phyloP scores from a whole-genome alignment of 2,888 invertebrate species.

The Alsophila aescularia region DNA sequence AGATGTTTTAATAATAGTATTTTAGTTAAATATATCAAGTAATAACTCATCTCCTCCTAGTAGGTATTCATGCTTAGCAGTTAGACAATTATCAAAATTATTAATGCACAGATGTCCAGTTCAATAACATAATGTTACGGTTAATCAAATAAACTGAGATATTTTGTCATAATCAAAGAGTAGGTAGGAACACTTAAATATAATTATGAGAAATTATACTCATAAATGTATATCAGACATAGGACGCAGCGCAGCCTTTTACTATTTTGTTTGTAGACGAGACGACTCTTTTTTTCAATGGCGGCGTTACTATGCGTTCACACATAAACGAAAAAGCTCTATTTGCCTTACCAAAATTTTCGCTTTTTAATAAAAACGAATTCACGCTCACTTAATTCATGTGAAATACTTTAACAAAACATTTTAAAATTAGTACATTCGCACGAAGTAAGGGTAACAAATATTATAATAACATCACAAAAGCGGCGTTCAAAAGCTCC shows the following conservation, averaged over 20 bases:
- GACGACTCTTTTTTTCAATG: slow-evolving; percentile 19
- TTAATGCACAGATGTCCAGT: not conserved
- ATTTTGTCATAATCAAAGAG: slow-evolving; percentile 10
- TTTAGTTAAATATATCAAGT: not conserved
- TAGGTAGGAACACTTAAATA: not conserved
- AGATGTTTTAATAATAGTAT: not conserved
- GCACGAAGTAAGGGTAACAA: not conserved
- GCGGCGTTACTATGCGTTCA: slow-evolving; percentile 24
- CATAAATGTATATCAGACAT: slow-evolving; percentile 10
- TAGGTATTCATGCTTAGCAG: not conserved
- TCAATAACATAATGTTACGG: not conserved
- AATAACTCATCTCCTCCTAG: not conserved
- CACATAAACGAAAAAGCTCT: slow-evolving; percentile 16
- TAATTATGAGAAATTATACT: slow-evolving; percentile 23
- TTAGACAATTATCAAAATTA: not conserved
- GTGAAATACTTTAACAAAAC: too few relatives aligned
- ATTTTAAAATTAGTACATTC: not conserved
- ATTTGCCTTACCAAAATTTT: not conserved
- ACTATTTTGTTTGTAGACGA: slow-evolving; percentile 20
- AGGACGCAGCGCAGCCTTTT: slow-evolving; percentile 14
- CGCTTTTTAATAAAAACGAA: not conserved
- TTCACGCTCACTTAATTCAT: not conserved
- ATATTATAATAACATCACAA: slow-evolving; percentile 2
- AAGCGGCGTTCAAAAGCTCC: slow-evolving; percentile 55
- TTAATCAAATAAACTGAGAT: slow-evolving; percentile 12